Evolutionary conservation across 1,140 invertebrate species (phyloP), one percentile per base, ranked within the genome.

Genomic region (Popillia japonica): DNA sequence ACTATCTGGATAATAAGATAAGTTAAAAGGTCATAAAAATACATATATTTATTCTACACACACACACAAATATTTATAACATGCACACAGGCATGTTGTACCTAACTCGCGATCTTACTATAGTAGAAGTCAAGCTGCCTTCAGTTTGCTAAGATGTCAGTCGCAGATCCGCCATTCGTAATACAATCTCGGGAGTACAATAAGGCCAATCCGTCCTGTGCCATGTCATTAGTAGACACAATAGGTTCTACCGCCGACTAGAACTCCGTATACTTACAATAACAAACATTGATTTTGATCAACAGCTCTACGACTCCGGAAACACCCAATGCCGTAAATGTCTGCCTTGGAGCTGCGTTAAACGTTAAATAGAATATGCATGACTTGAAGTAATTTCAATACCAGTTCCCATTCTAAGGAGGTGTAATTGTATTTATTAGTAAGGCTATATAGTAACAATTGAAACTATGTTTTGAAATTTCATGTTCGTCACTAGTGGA

Each of bases 271-370:
- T 22, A 68, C 61, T 68, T 68, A 22, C 61, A 68, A 81, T 80
- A 81, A 83, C 80, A 81, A 80, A 79, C 80, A 82, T 83, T 83
- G 82, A 83, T 83, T 83, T 82, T 83, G 20, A 83, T 83, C 82
- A 80, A 82, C 76, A 82, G 73, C 59, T 59, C 78, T 68, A 74
- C 72, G 72, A 74, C 8, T 34, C 34, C 34, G 34, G 34, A 74
- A 74, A 44, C 40, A n/a, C 72, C 20, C 17, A 17, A 40, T 40
- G 72, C 22, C 17, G 10, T 48, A 48, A 17, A 48, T 48, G 10
- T 17, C 44, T 48, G 44, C 61, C 22, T 68, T 27, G 22, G 22
- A 7, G 61, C 11, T 11, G 22, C 22, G 48, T 55, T 55, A 55
- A 34, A 55, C 17, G 48, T 55, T 68, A 27, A 68, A 68, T 27